Conservation (phyloP, 1,140 invertebrate species). For the Temnothorax curvispinosus region DNA sequence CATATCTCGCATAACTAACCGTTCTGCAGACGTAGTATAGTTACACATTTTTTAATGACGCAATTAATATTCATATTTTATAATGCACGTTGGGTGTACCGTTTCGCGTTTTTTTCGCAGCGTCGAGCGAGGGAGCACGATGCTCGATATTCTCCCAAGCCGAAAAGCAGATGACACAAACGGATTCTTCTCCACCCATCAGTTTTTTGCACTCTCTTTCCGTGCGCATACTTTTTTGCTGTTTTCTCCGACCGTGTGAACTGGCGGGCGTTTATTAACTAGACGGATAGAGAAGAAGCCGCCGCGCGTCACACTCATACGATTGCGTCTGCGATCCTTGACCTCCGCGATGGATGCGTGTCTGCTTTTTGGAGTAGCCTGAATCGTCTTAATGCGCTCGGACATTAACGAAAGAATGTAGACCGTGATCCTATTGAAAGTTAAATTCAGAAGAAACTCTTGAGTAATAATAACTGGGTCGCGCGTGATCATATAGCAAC, state of each 20-base stretch:
- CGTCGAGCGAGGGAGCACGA: constrained; percentile 39
- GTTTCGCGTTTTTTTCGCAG: constrained; percentile 5
- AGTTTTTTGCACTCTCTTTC: constrained; percentile 7
- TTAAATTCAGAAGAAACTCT: constrained; percentile 22
- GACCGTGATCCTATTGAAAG: constrained; percentile 11
- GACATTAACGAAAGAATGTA: constrained; percentile 27
- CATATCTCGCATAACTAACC: not conserved
- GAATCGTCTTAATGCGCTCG: not conserved
- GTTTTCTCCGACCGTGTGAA: constrained; percentile 31
- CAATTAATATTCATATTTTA: not conserved
- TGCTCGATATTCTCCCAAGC: constrained; percentile 10
- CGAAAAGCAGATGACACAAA: constrained; percentile 47
- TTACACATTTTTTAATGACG: not conserved
- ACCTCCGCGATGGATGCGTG: not conserved
- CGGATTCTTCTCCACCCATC: not conserved
- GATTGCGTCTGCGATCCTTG: constrained; percentile 22
- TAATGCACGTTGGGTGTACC: no score
- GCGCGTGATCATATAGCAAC: not conserved
- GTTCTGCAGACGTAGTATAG: not conserved
- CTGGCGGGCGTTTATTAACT: constrained; percentile 31
- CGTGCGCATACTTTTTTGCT: constrained; percentile 1
- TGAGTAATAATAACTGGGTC: constrained; percentile 9
- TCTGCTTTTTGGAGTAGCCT: not conserved
- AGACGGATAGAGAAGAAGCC: not conserved
- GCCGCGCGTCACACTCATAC: not conserved